Evolutionary conservation across 1,140 invertebrate species (phyloP), one percentile per base, ranked within the genome.

Genomic region (Trachelipus rathkii): DNA sequence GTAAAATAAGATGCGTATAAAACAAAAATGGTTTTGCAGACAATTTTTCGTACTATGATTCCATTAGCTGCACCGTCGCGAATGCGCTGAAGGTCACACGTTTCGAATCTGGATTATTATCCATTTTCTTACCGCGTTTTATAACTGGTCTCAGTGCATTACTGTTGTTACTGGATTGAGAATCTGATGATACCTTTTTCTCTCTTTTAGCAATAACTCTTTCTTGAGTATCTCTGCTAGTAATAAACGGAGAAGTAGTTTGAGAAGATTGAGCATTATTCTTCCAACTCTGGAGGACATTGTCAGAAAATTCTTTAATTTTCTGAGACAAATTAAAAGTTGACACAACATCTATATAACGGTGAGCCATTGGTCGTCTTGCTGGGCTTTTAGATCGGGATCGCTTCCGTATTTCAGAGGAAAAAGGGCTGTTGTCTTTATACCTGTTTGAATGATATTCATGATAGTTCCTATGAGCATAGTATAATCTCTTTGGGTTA

Each of bases 51-150:
- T 33, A 1, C 33, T 33, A 81, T 44, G 77, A 75, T 19, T 82
- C 77, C 81, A 82, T 78, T 44, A 82, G 72, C 72, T 82, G 81
- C 44, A 82, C 81, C 5, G 81, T 82, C 15, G 81, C 78, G 24
- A 79, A 80, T 24, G 81, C 78, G 43, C 81, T 82, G 77, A 82
- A 82, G 46, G 81, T 82, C 4, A 82, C 81, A 8, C 81, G 24
- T 1, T 77, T 45, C 21, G 74, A 44, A 21, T 78, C 78, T 6
- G 74, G 76, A 9, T 75, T 77, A n/a, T 68, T 46, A 33, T 76
- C 72, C 24, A 43, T 70, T 46, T 75, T 43, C 19, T 77, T 75
- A 44, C 81, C 78, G 19, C 77, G 79, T 60, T 80, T 82, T 24
- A 82, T 82, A 70, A 82, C 81, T 21, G 81, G 78, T n/a, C 76